Evolutionary conservation across 2,113 vertebrate genomes (phyloP).

Genomic region (Noctilio leporinus): DNA sequence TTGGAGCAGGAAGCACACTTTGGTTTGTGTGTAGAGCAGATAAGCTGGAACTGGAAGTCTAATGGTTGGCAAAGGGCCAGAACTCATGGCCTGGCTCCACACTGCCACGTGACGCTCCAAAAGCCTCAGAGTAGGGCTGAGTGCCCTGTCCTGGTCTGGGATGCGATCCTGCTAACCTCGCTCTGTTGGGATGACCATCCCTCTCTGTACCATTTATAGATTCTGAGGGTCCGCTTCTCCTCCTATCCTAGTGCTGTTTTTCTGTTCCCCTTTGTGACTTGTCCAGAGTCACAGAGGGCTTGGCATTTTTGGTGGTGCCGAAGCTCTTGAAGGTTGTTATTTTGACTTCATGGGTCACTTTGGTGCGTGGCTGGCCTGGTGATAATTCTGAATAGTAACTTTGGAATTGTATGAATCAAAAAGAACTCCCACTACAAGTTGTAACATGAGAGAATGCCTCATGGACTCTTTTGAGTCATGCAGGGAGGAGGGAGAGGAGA

Average conservation of each 20-base stretch:
- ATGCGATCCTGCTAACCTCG: background rate
- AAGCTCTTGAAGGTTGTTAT: background rate
- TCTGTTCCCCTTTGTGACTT: background rate
- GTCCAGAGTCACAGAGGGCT: background rate
- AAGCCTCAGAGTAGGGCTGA: background rate
- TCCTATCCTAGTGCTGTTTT: background rate
- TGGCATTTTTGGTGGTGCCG: background rate
- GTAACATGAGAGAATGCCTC: background rate
- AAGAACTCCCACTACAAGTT: background rate
- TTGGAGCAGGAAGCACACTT: conserved; percentile 18
- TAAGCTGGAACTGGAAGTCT: background rate
- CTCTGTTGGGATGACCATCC: background rate
- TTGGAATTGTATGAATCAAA: conserved; percentile 62
- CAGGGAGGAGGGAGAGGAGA: background rate
- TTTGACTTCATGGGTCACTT: background rate
- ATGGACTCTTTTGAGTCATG: background rate
- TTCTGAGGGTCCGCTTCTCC: background rate
- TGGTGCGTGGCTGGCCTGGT: conserved; percentile 23
- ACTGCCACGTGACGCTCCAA: background rate
- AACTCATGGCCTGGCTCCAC: background rate
- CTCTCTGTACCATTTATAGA: background rate
- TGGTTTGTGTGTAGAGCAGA: background rate
- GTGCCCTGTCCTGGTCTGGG: background rate
- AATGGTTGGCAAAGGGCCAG: conserved; percentile 24
- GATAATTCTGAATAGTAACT: conserved; percentile 24